A percentile compares a stretch with the other conserved stretches of the same genome.
These are phyloP conservation scores for Tinea semifulvella DNA, from an alignment of 2,888 invertebrate species.

Conservation along the genomic window DNA sequence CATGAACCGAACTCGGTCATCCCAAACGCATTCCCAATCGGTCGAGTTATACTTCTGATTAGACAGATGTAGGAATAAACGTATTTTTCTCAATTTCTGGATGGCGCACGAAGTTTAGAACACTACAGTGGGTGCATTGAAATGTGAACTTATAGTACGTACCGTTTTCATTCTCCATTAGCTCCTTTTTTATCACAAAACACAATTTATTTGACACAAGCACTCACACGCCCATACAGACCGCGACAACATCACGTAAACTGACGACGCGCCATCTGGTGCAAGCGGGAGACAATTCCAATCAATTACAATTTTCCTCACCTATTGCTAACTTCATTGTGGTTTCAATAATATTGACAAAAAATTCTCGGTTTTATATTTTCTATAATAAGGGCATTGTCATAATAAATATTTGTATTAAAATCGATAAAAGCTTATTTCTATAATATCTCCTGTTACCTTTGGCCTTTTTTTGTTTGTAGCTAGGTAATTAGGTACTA, in stretches of 20 bases:
- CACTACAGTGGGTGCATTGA: conserved; percentile 23
- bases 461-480: too few relatives aligned
- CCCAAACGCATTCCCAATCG: conserved; percentile 40
- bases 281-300: conserved; percentile 20
- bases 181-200: conserved; percentile 55
- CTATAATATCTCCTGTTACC: too few relatives aligned
- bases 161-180: conserved; percentile 52
- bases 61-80: conserved; percentile 52
- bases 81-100: conserved; percentile 46
- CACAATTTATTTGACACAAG: conserved; percentile 58
- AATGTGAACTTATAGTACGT: conserved; percentile 35
- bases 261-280: conserved; percentile 55
- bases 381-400: too few relatives aligned
- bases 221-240: conserved; percentile 64
- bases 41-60: conserved; percentile 51
- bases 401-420: too few relatives aligned
- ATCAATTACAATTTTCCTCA: conserved; percentile 20
- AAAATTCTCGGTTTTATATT: too few relatives aligned
- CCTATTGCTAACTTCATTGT: conserved; percentile 43
- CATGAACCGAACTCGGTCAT: conserved; percentile 21
- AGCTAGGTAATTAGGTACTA: too few relatives aligned
- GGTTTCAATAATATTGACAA: too few relatives aligned
- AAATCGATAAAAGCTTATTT: too few relatives aligned
- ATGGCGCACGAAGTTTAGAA: conserved; percentile 30
- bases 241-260: conserved; percentile 62